Evolutionary conservation across 2,797 vertebrate genomes (phyloP).

Genomic region (Cynopterus sphinx): DNA sequence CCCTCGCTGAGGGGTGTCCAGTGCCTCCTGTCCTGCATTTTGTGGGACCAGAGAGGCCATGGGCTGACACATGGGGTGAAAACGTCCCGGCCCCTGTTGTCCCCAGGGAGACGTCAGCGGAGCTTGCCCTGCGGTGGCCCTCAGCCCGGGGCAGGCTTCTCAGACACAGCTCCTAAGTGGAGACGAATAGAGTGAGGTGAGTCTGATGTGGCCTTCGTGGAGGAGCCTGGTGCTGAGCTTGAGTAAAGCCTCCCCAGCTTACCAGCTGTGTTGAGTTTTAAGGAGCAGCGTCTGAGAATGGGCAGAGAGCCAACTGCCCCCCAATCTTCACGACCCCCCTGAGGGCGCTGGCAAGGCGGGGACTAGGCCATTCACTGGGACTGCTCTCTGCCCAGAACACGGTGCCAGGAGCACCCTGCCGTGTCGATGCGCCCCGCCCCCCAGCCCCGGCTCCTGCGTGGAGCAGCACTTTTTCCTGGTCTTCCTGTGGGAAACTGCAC

Average conservation of each 20-base stretch:
- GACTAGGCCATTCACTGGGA: too few species aligned
- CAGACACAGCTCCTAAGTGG: background rate
- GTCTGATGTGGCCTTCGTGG: background rate
- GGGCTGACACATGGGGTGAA: accelerated
- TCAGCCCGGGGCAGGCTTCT: too few species aligned
- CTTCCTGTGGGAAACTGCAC: too few species aligned
- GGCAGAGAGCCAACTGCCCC: too few species aligned
- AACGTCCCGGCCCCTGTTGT: background rate
- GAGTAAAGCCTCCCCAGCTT: background rate
- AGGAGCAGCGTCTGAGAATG: background rate
- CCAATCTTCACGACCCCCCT: too few species aligned
- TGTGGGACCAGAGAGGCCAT: background rate
- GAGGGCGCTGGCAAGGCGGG: too few species aligned
- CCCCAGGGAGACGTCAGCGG: background rate
- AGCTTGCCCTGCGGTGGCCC: background rate
- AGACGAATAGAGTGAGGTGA: background rate
- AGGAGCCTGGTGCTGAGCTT: background rate
- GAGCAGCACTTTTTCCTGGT: too few species aligned
- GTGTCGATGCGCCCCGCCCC: too few species aligned
- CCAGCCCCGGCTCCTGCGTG: too few species aligned
- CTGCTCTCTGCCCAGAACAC: background rate
- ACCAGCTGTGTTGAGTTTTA: background rate
- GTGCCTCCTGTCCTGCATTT: accelerated
- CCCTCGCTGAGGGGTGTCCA: background rate
- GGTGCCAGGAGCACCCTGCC: background rate